Conservation (phyloP, 1,140 invertebrate species). For the Lucilia sericata region DNA sequence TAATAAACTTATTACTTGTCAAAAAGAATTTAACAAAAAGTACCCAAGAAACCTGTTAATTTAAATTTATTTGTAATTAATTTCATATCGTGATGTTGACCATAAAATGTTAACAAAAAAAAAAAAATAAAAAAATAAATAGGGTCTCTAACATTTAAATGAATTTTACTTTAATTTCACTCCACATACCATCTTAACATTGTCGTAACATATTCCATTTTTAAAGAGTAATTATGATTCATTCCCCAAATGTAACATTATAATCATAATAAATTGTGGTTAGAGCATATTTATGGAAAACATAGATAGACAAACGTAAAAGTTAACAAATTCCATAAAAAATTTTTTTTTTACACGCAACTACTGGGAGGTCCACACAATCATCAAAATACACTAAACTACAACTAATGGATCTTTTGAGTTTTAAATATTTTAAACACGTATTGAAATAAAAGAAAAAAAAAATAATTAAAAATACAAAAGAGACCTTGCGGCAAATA, state of each 20-base stretch:
- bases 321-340: neutral
- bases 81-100: neutral
- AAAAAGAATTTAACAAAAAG: no score
- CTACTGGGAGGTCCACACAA: constrained; percentile 5
- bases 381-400: neutral
- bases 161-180: neutral
- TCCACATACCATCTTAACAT: neutral
- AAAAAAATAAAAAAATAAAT: no score
- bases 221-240: constrained; percentile 24
- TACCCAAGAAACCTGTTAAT: neutral
- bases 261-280: constrained; percentile 29
- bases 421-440: constrained; percentile 12
- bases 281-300: neutral
- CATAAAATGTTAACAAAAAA: no score
- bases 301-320: neutral
- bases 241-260: constrained; percentile 16
- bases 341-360: neutral
- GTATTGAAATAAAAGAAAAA: neutral
- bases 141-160: neutral
- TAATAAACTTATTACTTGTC: no score
- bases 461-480: neutral
- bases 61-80: neutral
- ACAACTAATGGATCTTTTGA: constrained; percentile 10
- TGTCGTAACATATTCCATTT: neutral
- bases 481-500: neutral